Percentiles rank a stretch among this genome's conserved stretches.
Evolutionary conservation across 1,140 invertebrate genomes (phyloP).

Genomic region (Lucilia cuprina): DNA sequence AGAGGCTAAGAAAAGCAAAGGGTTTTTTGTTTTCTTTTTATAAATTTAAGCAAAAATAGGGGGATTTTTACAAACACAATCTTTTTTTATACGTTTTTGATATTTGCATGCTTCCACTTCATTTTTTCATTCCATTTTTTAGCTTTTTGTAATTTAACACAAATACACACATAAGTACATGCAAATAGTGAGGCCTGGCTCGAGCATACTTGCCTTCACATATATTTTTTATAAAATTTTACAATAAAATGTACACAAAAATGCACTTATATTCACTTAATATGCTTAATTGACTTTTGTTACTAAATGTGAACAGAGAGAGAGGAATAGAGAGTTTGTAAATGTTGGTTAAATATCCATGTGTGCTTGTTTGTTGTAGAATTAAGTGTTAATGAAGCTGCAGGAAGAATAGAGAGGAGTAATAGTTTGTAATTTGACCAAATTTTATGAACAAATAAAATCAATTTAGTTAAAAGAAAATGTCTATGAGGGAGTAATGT

Average conservation of each 20-base stretch:
- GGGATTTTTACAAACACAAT: neutral
- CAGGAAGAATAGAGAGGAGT: neutral
- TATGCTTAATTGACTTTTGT: constrained; percentile 34
- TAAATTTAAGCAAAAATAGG: neutral
- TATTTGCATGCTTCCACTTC: neutral
- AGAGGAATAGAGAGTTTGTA: neutral
- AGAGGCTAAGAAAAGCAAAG: neutral
- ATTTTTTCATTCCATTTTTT: neutral
- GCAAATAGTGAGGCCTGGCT: no score
- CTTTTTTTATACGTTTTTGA: neutral
- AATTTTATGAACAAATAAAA: neutral
- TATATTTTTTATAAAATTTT: neutral
- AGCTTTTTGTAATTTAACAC: neutral
- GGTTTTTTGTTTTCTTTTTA: neutral
- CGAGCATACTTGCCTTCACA: neutral
- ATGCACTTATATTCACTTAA: constrained; percentile 33
- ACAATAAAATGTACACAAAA: constrained; percentile 34
- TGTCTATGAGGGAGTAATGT: neutral
- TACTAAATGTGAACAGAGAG: neutral
- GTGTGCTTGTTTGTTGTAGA: neutral
- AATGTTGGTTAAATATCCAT: neutral
- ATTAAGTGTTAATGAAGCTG: neutral
- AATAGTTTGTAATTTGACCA: neutral
- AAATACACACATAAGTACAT: neutral
- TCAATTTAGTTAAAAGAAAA: neutral